These are phyloP conservation scores for Ephialtes manifestator DNA, from an alignment of 2,888 invertebrate genomes.

Conservation along the genomic window DNA sequence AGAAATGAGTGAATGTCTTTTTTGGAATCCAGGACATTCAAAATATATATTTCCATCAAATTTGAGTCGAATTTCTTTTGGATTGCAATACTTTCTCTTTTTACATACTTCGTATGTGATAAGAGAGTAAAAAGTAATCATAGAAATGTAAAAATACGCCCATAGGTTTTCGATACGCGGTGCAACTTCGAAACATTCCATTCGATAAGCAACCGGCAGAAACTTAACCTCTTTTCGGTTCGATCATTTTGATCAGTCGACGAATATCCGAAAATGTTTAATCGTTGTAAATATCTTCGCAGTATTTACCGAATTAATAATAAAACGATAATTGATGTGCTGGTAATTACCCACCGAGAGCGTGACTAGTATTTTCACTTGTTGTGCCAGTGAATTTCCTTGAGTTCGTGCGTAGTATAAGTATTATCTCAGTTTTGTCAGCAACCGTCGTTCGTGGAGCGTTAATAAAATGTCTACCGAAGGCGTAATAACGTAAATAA, in stretches of 20 bases:
- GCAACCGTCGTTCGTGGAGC: background rate
- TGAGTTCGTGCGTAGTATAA: background rate
- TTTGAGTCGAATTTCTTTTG: too few relatives aligned
- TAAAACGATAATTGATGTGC: background rate
- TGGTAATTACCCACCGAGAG: background rate
- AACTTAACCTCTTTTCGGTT: background rate
- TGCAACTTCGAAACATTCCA: background rate
- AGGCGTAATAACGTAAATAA: background rate
- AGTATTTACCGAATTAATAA: background rate
- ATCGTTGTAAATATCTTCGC: background rate
- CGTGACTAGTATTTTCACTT: background rate
- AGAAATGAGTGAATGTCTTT: too few relatives aligned
- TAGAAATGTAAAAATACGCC: background rate
- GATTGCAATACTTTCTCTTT: too few relatives aligned
- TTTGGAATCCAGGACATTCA: too few relatives aligned
- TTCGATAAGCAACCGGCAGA: background rate
- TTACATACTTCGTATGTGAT: too few relatives aligned
- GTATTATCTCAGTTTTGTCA: slow-evolving; percentile 14
- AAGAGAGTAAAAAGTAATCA: background rate
- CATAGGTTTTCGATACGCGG: background rate
- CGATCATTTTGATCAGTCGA: background rate
- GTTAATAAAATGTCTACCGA: background rate
- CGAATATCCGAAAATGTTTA: background rate
- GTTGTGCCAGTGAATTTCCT: slow-evolving; percentile 12
- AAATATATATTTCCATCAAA: too few relatives aligned